Evolutionary conservation across 30 jellyfish, hydroid and myxozoan species (phyloP), one percentile per base, ranked within the genome.

Genomic region (Cassiopea xamachana): DNA sequence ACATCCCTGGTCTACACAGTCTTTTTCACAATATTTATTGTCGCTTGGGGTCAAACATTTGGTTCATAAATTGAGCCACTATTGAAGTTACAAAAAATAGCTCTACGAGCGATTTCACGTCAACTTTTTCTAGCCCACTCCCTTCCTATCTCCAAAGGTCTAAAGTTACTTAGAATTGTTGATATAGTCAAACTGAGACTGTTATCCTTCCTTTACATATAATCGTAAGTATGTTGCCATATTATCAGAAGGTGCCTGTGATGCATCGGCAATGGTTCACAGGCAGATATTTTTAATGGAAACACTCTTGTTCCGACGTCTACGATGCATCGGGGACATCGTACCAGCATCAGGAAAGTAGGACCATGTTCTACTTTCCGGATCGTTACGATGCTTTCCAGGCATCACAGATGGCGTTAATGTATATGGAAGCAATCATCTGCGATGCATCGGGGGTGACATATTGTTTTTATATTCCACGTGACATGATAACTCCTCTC

Each of bases 271-370:
- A 74, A 75, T 44, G 55, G 55, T 46, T 51, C 64, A 9, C 64
- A 51, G 64, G 64, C 4, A 51, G 64, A 51, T 51, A 51, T 51
- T 51, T 51, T 51, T 51, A 51, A 9, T 51, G 64, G 64, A 51
- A 75, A 75, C 68, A 75, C 84, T 75, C 68, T 75, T 75, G 68
- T 75, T 75, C 68, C 68, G 84, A 75, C 84, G 84, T 75, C 84
- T 75, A 47, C 73, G 84, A 48, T 75, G 68, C 68, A 75, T 75
- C 73, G 84, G 61, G 43, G 84, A 75, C 84, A 75, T 75, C 84
- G 84, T 75, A 48, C 7, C 13, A 75, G 61, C 84, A 75, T 44
- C 64, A 2, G 84, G 61, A 75, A 75, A 75, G 84, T 75, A 44
- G 84, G 19, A 18, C 84, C 68, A 48, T 75, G 84, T 75, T 75